Conservation (phyloP, 1,140 invertebrate species). For the Drosophila ironensis region DNA sequence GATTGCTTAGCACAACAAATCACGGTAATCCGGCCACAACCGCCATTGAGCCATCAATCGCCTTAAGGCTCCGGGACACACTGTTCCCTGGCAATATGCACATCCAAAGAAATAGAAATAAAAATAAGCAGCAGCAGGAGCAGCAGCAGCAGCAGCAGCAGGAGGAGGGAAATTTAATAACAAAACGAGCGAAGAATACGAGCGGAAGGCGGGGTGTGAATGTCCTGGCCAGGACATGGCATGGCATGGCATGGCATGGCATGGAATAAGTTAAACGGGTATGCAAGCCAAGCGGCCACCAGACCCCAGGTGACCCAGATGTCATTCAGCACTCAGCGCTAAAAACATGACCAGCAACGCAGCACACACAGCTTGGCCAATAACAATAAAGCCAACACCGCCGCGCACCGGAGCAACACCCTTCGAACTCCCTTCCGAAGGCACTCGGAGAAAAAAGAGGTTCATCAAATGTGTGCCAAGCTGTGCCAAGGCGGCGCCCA, state of each 20-base stretch:
- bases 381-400: slow-evolving; percentile 68
- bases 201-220: no score
- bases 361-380: slow-evolving; percentile 49
- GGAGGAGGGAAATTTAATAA: no score
- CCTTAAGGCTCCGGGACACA: slow-evolving; percentile 18
- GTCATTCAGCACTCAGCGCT: slow-evolving; percentile 65
- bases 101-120: background rate
- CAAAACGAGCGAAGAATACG: no score
- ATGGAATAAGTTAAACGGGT: slow-evolving; percentile 50
- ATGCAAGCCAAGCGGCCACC: background rate
- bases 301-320: slow-evolving; percentile 70
- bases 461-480: no score
- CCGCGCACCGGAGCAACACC: slow-evolving; percentile 1
- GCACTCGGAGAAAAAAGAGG: background rate
- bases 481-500: no score
- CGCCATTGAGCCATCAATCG: slow-evolving; percentile 37
- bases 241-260: slow-evolving; percentile 1
- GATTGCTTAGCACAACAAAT: slow-evolving; percentile 26
- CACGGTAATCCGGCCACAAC: slow-evolving; percentile 16
- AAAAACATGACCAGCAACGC: slow-evolving; percentile 60
- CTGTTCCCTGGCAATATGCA: no score
- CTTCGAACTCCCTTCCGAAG: background rate
- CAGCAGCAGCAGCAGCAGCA: background rate
- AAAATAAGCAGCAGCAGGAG: background rate
- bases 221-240: slow-evolving; percentile 23